These are phyloP conservation scores for Strigamia transsilvanica DNA, from an alignment of 2,888 invertebrate species.

Conservation along the genomic window DNA sequence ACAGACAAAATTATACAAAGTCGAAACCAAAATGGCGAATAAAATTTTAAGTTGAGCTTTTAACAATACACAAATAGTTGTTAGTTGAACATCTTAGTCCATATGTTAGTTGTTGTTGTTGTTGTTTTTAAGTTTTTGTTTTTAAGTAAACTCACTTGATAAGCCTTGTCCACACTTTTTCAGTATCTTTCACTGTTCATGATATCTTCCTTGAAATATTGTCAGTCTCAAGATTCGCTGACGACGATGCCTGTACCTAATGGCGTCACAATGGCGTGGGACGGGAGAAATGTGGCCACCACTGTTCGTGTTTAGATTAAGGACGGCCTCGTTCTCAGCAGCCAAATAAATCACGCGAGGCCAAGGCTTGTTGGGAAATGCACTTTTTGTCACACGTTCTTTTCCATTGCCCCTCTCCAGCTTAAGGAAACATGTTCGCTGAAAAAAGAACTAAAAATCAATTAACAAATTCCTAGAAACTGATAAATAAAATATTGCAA, in stretches of 20 bases:
- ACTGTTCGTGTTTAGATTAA: slow-evolving; percentile 26
- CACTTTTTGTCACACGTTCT: slow-evolving; percentile 6
- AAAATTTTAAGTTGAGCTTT: slow-evolving; percentile 9
- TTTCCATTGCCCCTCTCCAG: background rate
- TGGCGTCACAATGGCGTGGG: slow-evolving; percentile 30
- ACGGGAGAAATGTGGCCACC: slow-evolving; percentile 30
- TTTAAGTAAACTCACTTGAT: slow-evolving; percentile 20
- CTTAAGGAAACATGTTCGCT: slow-evolving; percentile 15
- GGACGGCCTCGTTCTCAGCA: slow-evolving; percentile 26
- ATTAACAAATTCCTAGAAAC: background rate
- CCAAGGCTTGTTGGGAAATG: slow-evolving; percentile 7
- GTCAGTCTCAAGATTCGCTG: background rate
- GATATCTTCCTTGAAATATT: background rate
- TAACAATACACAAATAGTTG: slow-evolving; percentile 26
- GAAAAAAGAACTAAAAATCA: background rate
- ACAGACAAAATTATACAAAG: slow-evolving; percentile 26
- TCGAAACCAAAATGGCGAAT: slow-evolving; percentile 18
- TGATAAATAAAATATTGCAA: background rate
- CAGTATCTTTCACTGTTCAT: background rate
- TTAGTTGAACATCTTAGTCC: slow-evolving; percentile 10
- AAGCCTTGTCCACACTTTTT: slow-evolving; percentile 26
- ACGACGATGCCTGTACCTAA: slow-evolving; percentile 26
- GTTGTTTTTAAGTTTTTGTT: background rate
- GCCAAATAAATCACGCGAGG: slow-evolving; percentile 26
- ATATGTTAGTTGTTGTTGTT: background rate